Evolutionary conservation across 2,888 invertebrate species (phyloP), one percentile per base, ranked within the genome.

Genomic region (Acanthosepion esculentum): DNA sequence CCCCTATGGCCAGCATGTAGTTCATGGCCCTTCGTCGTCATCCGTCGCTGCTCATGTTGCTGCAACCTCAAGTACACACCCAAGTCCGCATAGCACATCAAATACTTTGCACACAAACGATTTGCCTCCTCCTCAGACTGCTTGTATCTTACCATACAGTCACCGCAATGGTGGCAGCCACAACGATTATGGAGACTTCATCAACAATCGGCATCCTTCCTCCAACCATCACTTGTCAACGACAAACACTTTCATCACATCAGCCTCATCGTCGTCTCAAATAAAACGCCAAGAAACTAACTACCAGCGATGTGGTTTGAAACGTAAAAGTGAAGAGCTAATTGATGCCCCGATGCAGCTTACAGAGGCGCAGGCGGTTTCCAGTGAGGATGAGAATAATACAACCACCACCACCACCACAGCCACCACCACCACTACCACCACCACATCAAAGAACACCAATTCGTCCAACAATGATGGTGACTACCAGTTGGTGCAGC

Each of bases 401-500:
- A 95, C 95, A 94, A 95, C 95, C 91, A 95, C 96, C 94, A 95
- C 95, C 48, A 94, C 95, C 33, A 95, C 95, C 26, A 94, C 95
- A 26, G 95, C 95, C 26, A 95, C 96, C 48, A 96, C 96, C 95
- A 96, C 96, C 92, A 96, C 96, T 95, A 96, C 96, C 92, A 96
- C 96, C 93, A 97, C 96, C 94, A 96, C 96, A 55, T 96, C 96
- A 23, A 96, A 96, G 94, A 96, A 96, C 94, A 96, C 96, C 33
- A 96, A 96, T 95, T 96, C 97, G 50, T 96, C 97, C 15, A 97
- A 96, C 95, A 97, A 96, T 94, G 99, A 99, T 98, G 99, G 99
- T 95, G 99, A 99, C 98, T 99, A 99, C 98, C 99, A 99, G 98
- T 98, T 99, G 97, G 99, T 99, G 96, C 99, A 99, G 98, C 99